Base-by-base conservation (phyloP, 2,113 vertebrate species). In the Jaculus jaculus region DNA sequence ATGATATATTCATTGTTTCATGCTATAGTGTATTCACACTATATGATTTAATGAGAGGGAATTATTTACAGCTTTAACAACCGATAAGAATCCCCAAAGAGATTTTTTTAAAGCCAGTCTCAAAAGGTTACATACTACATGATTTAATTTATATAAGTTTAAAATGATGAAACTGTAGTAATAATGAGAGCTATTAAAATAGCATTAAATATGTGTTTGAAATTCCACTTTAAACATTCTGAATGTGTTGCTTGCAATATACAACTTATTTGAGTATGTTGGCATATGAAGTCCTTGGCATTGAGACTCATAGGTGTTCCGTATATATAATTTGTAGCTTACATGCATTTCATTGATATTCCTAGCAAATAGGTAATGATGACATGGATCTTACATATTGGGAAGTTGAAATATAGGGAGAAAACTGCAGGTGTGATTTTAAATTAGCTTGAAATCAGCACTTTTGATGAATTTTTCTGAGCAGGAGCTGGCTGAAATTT, bases 371-470 rank as follows among this genome's bases (percentile, higher is more conserved):
- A 74, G 6, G 26, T 20, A 80, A 60, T 74, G 37, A 60, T 28
- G 82, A 84, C 34, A 61, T 37, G 17, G 7, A 83, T 83, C 16
- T 90, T 83, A 91, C 0, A 83, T 75, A 75, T 8, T 75, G 16
- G 6, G 1, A 92, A 72, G 13, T 83, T 37, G 60, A 82, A 71
- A 86, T 8, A 39, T 26, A 80, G 26, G 34, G 37, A 47, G 68
- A 74, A 95, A 51, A 23, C 66, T 87, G 71, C 24, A 91, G 37
- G 71, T 7, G 58, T 4, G 72, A 23, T 84, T 95, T 92, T 47
- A 88, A 37, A 83, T 42, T 21, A 78, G 58, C 81, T 91, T 96
- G 61, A 77, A 72, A 54, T 72, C 42, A 89, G 75, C 28, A 51
- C 28, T 89, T 51, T 80, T 85, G 20, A 63, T 77, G 30, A 80